Conservation (phyloP, 2,797 vertebrate species). For the Bothrops alternatus region DNA sequence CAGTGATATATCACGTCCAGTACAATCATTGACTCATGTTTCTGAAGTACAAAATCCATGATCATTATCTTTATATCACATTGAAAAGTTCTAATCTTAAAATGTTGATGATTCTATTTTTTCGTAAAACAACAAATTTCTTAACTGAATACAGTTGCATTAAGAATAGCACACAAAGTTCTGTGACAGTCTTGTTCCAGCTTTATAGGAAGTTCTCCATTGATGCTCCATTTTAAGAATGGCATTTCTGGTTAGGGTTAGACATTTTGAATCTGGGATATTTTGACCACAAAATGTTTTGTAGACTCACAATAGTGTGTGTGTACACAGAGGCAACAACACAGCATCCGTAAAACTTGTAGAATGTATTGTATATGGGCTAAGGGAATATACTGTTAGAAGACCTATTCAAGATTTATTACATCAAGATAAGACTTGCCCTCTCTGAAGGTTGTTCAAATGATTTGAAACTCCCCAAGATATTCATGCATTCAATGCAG, state of each 20-base stretch:
- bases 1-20: constrained; percentile 24
- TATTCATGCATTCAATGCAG: neutral
- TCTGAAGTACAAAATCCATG: neutral
- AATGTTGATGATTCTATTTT: neutral
- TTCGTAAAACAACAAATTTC: neutral
- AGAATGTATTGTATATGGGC: neutral
- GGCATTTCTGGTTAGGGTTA: neutral
- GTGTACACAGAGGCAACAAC: neutral
- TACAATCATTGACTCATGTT: neutral
- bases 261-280: neutral
- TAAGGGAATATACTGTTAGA: neutral
- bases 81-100: neutral
- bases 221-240: neutral
- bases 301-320: neutral
- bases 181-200: neutral
- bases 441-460: neutral
- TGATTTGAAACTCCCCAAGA: neutral
- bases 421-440: neutral
- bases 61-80: constrained; percentile 10
- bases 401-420: neutral
- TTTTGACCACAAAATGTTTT: neutral
- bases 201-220: neutral
- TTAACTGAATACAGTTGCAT: constrained; percentile 12
- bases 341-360: neutral
- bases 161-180: constrained; percentile 5